Conservation (phyloP, 1,140 invertebrate genomes). For the Papilio helenus region DNA sequence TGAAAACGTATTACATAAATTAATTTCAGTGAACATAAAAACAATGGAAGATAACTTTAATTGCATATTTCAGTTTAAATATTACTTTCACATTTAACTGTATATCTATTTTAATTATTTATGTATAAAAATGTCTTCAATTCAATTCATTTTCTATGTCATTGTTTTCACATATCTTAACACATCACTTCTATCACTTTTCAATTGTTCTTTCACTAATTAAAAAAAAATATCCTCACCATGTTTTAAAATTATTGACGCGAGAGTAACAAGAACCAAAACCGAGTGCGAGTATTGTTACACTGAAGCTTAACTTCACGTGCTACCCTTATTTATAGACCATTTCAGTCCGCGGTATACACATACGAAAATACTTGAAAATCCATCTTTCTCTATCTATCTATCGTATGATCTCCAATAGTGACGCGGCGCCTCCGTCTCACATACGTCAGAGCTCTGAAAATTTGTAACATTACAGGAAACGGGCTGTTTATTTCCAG, state of each 20-base stretch:
- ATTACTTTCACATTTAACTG: background rate
- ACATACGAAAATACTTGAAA: slow-evolving; percentile 80
- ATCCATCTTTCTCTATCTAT: slow-evolving; percentile 57
- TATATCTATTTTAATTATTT: background rate
- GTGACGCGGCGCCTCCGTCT: slow-evolving; percentile 32
- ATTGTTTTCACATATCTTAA: background rate
- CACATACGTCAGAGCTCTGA: slow-evolving; percentile 52
- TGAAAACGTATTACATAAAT: too few relatives aligned
- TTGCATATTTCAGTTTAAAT: background rate
- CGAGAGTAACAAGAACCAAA: slow-evolving; percentile 80
- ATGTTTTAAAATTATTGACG: slow-evolving; percentile 67
- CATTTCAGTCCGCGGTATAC: slow-evolving; percentile 59
- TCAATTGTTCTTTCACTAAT: slow-evolving; percentile 31
- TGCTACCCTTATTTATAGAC: slow-evolving; percentile 80
- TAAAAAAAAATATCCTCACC: slow-evolving; percentile 60
- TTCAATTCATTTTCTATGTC: background rate
- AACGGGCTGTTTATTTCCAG: slow-evolving; percentile 33
- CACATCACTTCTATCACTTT: slow-evolving; percentile 28
- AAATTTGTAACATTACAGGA: slow-evolving; percentile 50
- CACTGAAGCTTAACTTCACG: slow-evolving; percentile 72
- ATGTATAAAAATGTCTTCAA: background rate
- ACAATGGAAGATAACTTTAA: background rate
- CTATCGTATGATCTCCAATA: slow-evolving; percentile 48
- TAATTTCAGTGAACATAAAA: background rate
- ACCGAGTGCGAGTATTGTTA: slow-evolving; percentile 81